Conservation (phyloP, 2,113 vertebrate genomes). For the Peromyscus leucopus region DNA sequence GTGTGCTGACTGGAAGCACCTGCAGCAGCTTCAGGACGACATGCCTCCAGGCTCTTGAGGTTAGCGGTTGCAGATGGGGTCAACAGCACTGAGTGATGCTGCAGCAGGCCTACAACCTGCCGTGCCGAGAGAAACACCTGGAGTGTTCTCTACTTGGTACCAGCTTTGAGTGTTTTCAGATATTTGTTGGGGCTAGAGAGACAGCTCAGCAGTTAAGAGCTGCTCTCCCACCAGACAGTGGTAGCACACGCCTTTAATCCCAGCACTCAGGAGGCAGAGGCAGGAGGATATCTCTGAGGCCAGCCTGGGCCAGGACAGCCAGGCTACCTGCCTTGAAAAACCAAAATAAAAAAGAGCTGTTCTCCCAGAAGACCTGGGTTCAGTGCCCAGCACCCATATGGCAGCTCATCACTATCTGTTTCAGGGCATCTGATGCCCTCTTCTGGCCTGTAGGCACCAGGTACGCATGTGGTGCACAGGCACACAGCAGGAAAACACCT, state of each 20-base stretch:
- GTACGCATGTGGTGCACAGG: neutral
- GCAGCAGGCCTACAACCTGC: neutral
- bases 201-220: neutral
- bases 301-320: neutral
- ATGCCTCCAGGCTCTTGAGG: conserved; percentile 81
- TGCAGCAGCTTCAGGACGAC: conserved; percentile 73
- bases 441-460: neutral
- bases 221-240: neutral
- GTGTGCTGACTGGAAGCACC: conserved; percentile 80
- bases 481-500: neutral
- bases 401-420: neutral
- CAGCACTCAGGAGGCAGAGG: neutral
- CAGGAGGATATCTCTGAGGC: neutral
- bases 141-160: neutral
- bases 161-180: conserved; percentile 24
- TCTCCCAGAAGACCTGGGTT: neutral
- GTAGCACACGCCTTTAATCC: neutral
- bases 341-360: neutral
- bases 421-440: neutral
- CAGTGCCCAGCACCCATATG: neutral
- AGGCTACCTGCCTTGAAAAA: neutral
- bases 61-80: conserved; percentile 20
- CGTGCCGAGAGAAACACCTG: neutral
- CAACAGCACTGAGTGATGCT: neutral
- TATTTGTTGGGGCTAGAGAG: conserved; percentile 1